Base-by-base conservation (phyloP, 2,797 vertebrate genomes). In the Avahi laniger region DNA sequence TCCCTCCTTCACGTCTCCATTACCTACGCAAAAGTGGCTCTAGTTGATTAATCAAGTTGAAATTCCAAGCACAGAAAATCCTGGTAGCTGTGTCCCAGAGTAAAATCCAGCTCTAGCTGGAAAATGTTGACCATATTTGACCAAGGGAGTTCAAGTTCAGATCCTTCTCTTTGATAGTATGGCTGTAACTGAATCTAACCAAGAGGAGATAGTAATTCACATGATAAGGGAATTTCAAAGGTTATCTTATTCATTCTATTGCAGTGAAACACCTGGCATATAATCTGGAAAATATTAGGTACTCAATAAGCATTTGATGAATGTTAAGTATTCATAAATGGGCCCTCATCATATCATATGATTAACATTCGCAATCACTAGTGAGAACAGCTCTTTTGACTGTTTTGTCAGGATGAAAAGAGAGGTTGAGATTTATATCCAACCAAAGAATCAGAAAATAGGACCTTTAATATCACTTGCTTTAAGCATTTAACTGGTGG, bases 11-110 rank as follows among this genome's bases (percentile, higher is more conserved):
- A 85, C 92, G 91, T 88, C 52, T 65, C 63, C 6, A 5, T 84
- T 73, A 85, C 91, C 96, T 93, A 80, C 1, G 41, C 59, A 92
- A 73, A 83, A 89, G 80, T 15, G 0, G 72, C n/a, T 88, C 46
- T 67, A 78, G 89, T 85, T 98, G 97, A 78, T 65, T 95, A 95
- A 76, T 79, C 97, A 97, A 95, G 94, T 38, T 93, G 97, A 98
- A 98, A 97, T 95, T 83, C n/a, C 57, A 69, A 87, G 63, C 41
- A 38, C 87, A 63, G 33, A 91, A 87, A 67, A 72, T 26, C 30
- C 87, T 43, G 14, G 65, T 30, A 43, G 20, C 76, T 89, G 59
- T 54, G 38, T 83, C 80, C 28, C 65, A 61, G n/a, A 78, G 86
- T 22, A 69, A 93, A 91, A 83, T 28, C 94, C 95, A 92, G 96